Conservation (phyloP, 2,113 vertebrate species). For the Chaetodon auriga region DNA sequence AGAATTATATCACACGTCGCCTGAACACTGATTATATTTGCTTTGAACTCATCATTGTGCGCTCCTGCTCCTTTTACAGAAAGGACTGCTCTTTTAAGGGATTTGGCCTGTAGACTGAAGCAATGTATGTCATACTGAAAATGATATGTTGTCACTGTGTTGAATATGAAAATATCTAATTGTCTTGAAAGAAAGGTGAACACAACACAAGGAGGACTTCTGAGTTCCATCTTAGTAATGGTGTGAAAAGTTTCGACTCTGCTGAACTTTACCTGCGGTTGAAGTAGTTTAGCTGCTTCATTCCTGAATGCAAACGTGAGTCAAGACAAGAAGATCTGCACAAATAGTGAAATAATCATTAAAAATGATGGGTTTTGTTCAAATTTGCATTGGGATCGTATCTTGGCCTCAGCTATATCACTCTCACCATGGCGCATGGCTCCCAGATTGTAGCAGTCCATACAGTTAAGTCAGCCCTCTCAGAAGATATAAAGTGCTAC, state of each 20-base stretch:
- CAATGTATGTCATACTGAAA: neutral
- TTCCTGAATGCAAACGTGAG: neutral
- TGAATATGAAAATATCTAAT: neutral
- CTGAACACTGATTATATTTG: conserved; percentile 63
- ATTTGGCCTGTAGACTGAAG: conserved; percentile 1
- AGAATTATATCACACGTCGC: conserved; percentile 59
- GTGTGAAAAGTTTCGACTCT: neutral
- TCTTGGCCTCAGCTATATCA: neutral
- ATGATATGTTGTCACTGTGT: neutral
- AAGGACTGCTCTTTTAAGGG: conserved; percentile 41
- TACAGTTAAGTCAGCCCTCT: conserved; percentile 37
- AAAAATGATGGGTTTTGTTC: neutral
- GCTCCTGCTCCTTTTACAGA: conserved; percentile 27
- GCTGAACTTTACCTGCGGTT: neutral
- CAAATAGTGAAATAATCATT: neutral
- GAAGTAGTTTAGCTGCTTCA: neutral
- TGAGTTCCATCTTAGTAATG: neutral
- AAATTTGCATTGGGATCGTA: neutral
- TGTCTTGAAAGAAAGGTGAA: neutral
- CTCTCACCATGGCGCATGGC: conserved; percentile 2
- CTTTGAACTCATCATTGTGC: conserved; percentile 52
- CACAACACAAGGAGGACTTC: neutral
- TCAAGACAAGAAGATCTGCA: neutral
- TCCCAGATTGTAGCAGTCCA: conserved; percentile 43
- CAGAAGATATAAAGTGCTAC: conserved; percentile 26